Base-by-base conservation (phyloP, 2,888 invertebrate genomes). In the Eudemis profundana region DNA sequence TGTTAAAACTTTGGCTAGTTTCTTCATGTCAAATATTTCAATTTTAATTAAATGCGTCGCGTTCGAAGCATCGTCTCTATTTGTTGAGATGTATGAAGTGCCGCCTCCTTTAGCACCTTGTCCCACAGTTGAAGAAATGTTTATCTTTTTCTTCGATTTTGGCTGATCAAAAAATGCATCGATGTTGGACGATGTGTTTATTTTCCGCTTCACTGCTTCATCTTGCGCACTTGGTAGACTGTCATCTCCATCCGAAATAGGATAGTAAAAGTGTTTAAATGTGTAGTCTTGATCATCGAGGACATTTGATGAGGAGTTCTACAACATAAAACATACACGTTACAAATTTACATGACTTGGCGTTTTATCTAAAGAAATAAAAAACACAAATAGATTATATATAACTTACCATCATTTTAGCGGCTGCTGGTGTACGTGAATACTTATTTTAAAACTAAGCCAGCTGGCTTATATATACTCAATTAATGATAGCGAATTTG, bases 221-320 rank as follows among this genome's bases (percentile, higher is more conserved):
- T 38, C n/a, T 38, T n/a, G 38, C n/a, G 2, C 14, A 14, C 4
- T n/a, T 4, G 38, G n/a, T 38, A 38, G 4, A n/a, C 14, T 38
- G 38, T 38, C 14, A 0, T 38, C 14, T 38, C 5, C 38, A n/a
- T 14, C 14, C n/a, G 38, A 38, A 1, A n/a, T 14, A 4, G 38
- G 14, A 3, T 38, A 38, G 38, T 38, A 38, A 12, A 4, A 38
- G 14, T 38, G 38, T 38, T 38, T 38, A 38, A 38, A 38, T 3
- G 38, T 38, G 12, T 38, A 38, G 38, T 38, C 38, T 38, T 38
- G 38, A 12, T 38, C 38, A 4, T 38, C 38, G 38, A 38, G 38
- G 14, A 12, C 12, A 38, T 38, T 38, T n/a, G 38, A 38, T n/a
- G 38, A 4, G 38, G 38, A 38, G 14, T 38, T 38, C 38, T 38